These are phyloP conservation scores for Erythrolamprus reginae DNA, from an alignment of 2,113 vertebrate species.

Conservation along the genomic window DNA sequence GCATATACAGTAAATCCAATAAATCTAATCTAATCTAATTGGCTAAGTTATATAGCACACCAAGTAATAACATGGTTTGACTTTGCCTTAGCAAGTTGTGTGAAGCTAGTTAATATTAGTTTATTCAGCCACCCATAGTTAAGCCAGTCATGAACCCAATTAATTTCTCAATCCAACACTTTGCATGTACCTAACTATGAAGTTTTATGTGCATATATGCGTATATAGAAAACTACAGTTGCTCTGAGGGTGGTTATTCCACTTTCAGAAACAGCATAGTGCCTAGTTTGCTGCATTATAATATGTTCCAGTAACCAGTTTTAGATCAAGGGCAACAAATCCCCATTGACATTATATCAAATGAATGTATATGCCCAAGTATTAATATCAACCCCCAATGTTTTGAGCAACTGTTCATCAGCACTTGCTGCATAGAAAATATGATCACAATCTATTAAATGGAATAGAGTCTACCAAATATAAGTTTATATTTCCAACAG, in stretches of 20 bases:
- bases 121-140: background rate
- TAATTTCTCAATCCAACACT: background rate
- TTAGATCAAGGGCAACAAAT: background rate
- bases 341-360: background rate
- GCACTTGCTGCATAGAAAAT: background rate
- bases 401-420: background rate
- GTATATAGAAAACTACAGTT: background rate
- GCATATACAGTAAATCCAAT: too few species aligned
- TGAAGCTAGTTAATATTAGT: background rate
- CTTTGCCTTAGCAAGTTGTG: background rate
- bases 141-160: background rate
- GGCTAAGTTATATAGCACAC: background rate
- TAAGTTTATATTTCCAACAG: background rate
- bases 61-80: background rate
- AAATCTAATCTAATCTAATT: too few species aligned
- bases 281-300: background rate
- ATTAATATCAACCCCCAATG: background rate
- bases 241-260: background rate
- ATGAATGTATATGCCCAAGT: background rate
- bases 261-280: background rate
- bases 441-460: background rate
- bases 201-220: too few species aligned
- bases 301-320: background rate
- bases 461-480: background rate
- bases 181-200: background rate